phyloP scores from a whole-genome alignment of 2,888 invertebrate species.

The Rhingia rostrata region DNA sequence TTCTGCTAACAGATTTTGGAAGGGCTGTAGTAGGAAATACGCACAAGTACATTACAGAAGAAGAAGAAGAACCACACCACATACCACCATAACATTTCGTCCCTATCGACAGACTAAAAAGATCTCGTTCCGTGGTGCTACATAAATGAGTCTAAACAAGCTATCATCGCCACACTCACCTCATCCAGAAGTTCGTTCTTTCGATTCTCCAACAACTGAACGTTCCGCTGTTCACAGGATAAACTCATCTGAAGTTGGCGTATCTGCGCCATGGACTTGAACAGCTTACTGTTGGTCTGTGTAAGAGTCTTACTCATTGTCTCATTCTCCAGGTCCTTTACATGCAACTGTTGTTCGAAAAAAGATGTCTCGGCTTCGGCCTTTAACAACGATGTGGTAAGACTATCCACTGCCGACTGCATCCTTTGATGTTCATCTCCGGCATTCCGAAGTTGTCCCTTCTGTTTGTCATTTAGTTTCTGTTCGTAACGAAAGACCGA shows the following conservation, averaged over 20 bases:
- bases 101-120: neutral
- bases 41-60: too few relatives aligned
- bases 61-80: too few relatives aligned
- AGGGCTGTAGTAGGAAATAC: too few relatives aligned
- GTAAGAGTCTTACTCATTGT: constrained; percentile 72
- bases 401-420: constrained; percentile 76
- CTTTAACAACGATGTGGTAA: constrained; percentile 76
- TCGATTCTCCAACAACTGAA: constrained; percentile 77
- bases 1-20: too few relatives aligned
- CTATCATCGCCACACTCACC: constrained; percentile 65
- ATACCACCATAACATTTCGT: constrained; percentile 62
- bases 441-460: constrained; percentile 76
- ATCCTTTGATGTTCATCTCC: constrained; percentile 75
- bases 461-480: constrained; percentile 79
- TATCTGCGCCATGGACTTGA: constrained; percentile 76
- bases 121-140: neutral
- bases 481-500: constrained; percentile 79
- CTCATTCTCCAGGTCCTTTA: constrained; percentile 77
- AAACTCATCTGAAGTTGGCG: constrained; percentile 76
- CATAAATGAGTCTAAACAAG: constrained; percentile 55
- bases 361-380: constrained; percentile 76
- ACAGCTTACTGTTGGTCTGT: constrained; percentile 77
- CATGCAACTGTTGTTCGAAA: constrained; percentile 75
- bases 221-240: constrained; percentile 75
- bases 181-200: constrained; percentile 77